Conservation (phyloP, 2,113 vertebrate species). For the Sorex fumeus region DNA sequence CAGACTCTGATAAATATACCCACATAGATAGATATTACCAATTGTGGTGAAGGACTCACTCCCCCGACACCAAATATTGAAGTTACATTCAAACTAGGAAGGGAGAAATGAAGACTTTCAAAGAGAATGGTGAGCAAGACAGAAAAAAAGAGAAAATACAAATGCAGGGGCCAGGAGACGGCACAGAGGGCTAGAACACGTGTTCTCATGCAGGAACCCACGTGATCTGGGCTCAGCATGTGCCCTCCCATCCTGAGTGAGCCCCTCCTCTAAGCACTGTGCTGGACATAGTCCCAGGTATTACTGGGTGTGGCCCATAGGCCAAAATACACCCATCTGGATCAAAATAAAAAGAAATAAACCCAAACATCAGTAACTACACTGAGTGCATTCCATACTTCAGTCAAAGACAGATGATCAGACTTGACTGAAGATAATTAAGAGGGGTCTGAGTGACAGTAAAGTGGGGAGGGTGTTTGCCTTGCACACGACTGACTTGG, state of each 20-base stretch:
- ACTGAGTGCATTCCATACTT: too few relatives aligned
- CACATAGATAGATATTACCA: not conserved
- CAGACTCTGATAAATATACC: not conserved
- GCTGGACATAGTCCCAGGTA: too few relatives aligned
- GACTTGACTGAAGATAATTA: not conserved
- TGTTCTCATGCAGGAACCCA: too few relatives aligned
- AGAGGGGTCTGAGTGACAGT: not conserved
- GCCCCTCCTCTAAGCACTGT: too few relatives aligned
- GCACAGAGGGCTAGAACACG: too few relatives aligned
- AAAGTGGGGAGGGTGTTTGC: too few relatives aligned
- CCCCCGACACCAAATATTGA: not conserved
- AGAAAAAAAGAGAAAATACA: not conserved
- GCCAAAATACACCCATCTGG: too few relatives aligned
- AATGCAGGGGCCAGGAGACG: not conserved
- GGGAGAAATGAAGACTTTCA: not conserved
- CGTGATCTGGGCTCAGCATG: too few relatives aligned
- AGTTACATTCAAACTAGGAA: not conserved
- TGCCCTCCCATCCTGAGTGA: too few relatives aligned
- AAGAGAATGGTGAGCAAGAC: not conserved
- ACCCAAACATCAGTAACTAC: not conserved
- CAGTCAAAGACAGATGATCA: not conserved
- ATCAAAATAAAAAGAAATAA: not conserved
- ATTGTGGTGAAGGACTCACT: not conserved
- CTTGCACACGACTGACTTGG: too few relatives aligned
- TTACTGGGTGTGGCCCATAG: too few relatives aligned